These are phyloP conservation scores for Conomelus anceps DNA, from an alignment of 2,888 invertebrate genomes.

Conservation along the genomic window DNA sequence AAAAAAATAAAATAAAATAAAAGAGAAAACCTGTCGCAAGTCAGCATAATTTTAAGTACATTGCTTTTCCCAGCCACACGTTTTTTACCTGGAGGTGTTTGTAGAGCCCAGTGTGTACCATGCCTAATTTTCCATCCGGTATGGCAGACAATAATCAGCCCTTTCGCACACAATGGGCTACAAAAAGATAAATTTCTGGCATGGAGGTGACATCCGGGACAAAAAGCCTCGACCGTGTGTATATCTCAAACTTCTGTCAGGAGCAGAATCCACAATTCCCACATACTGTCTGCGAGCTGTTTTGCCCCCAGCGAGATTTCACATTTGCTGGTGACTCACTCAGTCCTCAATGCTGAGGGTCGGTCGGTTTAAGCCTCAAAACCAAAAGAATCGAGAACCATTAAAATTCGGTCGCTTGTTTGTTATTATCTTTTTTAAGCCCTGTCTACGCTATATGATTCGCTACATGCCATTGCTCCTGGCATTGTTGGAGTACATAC, in stretches of 20 bases:
- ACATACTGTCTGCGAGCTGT: neutral
- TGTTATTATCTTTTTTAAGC: neutral
- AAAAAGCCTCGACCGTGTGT: neutral
- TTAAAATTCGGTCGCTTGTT: neutral
- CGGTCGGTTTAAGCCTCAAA: neutral
- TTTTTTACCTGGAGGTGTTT: neutral
- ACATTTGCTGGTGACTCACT: neutral
- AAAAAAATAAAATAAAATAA: too few relatives aligned
- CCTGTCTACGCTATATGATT: neutral
- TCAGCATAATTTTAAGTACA: neutral
- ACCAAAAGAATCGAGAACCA: neutral
- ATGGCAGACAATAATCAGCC: neutral
- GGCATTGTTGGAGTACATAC: neutral
- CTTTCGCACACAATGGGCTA: neutral
- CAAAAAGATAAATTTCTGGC: neutral
- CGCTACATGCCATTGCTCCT: neutral
- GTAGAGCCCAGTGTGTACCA: neutral
- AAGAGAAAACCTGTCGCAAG: too few relatives aligned
- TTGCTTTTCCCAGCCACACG: neutral
- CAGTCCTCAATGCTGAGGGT: too few relatives aligned
- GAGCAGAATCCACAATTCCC: neutral
- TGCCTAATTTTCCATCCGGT: neutral
- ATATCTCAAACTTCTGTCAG: neutral
- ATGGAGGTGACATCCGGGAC: neutral
- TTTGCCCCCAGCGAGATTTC: neutral